Percentiles rank a stretch among this genome's conserved stretches.
Conservation (phyloP, 1,140 invertebrate species). For the Streblospio benedicti region DNA sequence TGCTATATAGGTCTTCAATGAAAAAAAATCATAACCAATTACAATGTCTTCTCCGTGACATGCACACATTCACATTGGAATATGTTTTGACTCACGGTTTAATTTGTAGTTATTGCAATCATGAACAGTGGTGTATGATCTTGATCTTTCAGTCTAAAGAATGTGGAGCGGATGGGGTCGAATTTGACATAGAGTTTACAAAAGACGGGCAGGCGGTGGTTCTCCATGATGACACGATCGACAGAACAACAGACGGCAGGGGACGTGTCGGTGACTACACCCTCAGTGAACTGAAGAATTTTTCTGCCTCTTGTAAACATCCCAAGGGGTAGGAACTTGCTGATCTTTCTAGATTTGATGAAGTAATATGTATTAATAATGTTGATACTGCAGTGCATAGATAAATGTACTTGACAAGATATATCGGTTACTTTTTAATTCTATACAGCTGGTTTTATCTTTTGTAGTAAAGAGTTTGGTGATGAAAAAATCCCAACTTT, state of each 20-base stretch:
- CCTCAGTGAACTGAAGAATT: constrained; percentile 53
- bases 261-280: constrained; percentile 54
- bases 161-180: constrained; percentile 59
- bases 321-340: constrained; percentile 21
- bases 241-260: constrained; percentile 56
- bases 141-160: constrained; percentile 2
- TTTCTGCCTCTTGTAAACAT: constrained; percentile 60
- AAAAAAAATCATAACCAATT: neutral
- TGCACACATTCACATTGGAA: too few relatives aligned
- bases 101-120: neutral
- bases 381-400: too few relatives aligned
- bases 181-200: constrained; percentile 66
- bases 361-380: too few relatives aligned
- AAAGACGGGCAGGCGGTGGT: constrained; percentile 63
- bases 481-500: constrained; percentile 54
- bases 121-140: neutral
- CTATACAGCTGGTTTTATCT: too few relatives aligned
- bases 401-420: constrained; percentile 30
- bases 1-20: neutral
- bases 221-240: constrained; percentile 64
- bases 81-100: neutral
- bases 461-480: constrained; percentile 48
- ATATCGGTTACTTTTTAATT: too few relatives aligned
- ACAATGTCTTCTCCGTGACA: neutral
- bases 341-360: too few relatives aligned